phyloP scores from a whole-genome alignment of 2,113 vertebrate genomes.

The Aviceda subcristata region DNA sequence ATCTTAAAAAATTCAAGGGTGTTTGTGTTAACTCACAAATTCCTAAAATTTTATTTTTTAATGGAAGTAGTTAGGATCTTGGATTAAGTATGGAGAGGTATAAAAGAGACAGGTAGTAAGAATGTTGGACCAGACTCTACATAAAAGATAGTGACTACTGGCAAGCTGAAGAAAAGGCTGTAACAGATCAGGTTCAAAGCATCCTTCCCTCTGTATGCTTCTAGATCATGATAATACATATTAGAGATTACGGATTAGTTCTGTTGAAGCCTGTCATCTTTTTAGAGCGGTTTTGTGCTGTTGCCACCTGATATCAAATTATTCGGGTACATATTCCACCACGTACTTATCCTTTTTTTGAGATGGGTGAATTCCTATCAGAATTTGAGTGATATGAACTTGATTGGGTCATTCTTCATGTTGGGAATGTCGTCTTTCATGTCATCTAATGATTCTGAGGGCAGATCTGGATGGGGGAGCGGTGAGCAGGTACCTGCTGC shows the following conservation, averaged over 20 bases:
- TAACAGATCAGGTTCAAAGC: not conserved
- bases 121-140: not conserved
- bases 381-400: not conserved
- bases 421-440: not conserved
- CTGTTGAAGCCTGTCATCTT: not conserved
- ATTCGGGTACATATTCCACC: not conserved
- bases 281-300: not conserved
- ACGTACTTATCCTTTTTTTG: not conserved
- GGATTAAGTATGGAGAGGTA: not conserved
- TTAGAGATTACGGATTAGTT: not conserved
- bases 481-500: not conserved
- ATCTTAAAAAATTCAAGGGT: not conserved
- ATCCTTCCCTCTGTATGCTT: not conserved
- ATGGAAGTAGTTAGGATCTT: not conserved
- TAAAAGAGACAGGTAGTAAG: not conserved
- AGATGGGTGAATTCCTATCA: not conserved
- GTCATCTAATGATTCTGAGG: not conserved
- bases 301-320: not conserved
- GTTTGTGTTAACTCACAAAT: not conserved
- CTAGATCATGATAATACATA: not conserved
- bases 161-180: not conserved
- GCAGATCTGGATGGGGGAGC: not conserved
- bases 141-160: not conserved
- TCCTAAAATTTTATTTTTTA: not conserved
- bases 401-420: not conserved